phyloP scores from a whole-genome alignment of 2,113 vertebrate genomes.

The Hippocampus barbouri region DNA sequence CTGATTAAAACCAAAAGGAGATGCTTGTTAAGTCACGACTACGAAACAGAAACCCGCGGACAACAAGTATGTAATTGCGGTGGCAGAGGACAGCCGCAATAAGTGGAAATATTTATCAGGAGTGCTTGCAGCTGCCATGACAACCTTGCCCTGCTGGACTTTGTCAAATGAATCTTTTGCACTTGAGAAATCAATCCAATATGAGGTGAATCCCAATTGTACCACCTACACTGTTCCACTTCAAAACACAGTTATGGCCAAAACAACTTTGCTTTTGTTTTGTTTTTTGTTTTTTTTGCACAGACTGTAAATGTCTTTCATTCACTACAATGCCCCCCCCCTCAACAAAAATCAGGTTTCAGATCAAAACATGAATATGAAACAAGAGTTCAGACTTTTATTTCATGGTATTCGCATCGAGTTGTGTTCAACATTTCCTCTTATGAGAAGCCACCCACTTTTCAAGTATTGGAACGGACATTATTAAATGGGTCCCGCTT shows the following conservation, averaged over 20 bases:
- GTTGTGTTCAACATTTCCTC: too few relatives aligned
- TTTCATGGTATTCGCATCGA: too few relatives aligned
- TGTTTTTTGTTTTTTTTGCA: neutral
- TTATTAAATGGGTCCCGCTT: too few relatives aligned
- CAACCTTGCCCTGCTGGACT: neutral
- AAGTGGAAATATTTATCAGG: constrained; percentile 1
- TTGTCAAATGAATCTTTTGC: neutral
- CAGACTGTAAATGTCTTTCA: neutral
- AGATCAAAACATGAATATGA: too few relatives aligned
- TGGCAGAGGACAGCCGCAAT: neutral
- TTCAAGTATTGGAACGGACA: too few relatives aligned
- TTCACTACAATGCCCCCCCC: too few relatives aligned
- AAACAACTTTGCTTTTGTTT: neutral
- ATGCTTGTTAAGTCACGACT: neutral
- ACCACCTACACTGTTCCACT: neutral
- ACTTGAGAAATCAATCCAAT: neutral
- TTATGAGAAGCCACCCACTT: too few relatives aligned
- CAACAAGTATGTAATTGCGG: neutral
- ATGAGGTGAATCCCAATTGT: neutral
- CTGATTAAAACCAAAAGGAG: neutral
- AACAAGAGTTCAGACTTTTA: too few relatives aligned
- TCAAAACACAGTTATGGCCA: neutral
- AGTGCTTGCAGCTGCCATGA: neutral
- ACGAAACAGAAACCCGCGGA: neutral
- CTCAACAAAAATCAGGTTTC: too few relatives aligned